Conservation (phyloP, 2,113 vertebrate genomes). For the Saimiri boliviensis region DNA sequence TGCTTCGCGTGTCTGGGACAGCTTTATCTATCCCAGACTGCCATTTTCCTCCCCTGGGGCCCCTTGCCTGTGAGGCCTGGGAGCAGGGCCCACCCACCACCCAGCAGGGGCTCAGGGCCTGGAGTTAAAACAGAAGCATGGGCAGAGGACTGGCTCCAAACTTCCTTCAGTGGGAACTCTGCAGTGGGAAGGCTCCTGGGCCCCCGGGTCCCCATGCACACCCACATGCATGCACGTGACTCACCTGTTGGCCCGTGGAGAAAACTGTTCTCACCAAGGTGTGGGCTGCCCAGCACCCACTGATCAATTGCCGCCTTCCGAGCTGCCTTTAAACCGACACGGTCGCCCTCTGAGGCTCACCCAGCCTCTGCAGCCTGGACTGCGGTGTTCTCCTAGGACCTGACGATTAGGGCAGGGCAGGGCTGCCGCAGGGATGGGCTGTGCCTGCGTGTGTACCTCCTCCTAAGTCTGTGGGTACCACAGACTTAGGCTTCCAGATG, state of each 20-base stretch:
- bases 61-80: neutral
- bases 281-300: neutral
- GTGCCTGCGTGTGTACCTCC: too few relatives aligned
- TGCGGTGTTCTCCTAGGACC: too few relatives aligned
- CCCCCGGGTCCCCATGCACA: neutral
- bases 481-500: accelerated
- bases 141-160: too few relatives aligned
- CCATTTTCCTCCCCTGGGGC: neutral
- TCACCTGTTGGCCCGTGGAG: neutral
- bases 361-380: neutral
- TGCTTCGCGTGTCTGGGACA: neutral
- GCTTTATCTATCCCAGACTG: too few relatives aligned
- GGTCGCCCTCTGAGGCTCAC: neutral
- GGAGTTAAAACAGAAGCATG: neutral
- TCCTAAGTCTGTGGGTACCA: neutral
- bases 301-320: neutral
- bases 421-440: too few relatives aligned
- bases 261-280: neutral
- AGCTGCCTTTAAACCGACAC: accelerated
- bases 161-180: neutral
- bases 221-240: neutral
- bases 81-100: neutral
- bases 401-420: too few relatives aligned
- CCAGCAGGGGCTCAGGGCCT: neutral
- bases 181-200: too few relatives aligned